Percentiles rank a stretch among this genome's conserved stretches.
These are phyloP conservation scores for Mystacides longicornis DNA, from an alignment of 2,888 invertebrate species.

Conservation along the genomic window DNA sequence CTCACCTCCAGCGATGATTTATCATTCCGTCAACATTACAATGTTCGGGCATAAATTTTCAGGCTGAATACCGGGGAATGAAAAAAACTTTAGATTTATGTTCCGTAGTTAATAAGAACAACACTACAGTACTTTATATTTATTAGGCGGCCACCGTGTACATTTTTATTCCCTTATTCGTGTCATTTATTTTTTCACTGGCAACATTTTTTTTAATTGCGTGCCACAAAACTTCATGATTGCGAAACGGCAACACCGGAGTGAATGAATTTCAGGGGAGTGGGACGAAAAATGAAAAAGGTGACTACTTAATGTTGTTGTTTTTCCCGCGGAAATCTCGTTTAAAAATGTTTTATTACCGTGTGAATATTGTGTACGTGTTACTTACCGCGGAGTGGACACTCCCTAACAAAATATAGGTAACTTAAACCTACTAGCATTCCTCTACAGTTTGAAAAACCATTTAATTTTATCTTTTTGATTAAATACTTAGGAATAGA, in stretches of 20 bases:
- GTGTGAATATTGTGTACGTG: too few relatives aligned
- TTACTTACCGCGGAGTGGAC: too few relatives aligned
- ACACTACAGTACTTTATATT: background rate
- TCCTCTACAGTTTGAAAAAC: too few relatives aligned
- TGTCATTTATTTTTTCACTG: background rate
- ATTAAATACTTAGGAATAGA: too few relatives aligned
- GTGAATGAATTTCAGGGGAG: too few relatives aligned
- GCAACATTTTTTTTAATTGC: slow-evolving; percentile 1
- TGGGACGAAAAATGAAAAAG: background rate
- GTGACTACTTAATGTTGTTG: background rate
- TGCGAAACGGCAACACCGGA: too few relatives aligned
- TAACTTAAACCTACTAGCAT: too few relatives aligned
- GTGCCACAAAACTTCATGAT: background rate
- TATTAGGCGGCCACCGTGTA: background rate
- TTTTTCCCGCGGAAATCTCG: background rate
- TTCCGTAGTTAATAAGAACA: background rate
- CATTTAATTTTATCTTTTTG: too few relatives aligned
- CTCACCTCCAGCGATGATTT: too few relatives aligned
- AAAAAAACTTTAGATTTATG: slow-evolving; percentile 2
- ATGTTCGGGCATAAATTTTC: background rate
- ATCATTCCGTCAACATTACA: background rate
- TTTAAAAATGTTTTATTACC: background rate
- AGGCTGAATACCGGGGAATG: too few relatives aligned
- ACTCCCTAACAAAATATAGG: too few relatives aligned
- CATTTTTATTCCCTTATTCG: background rate